Evolutionary conservation across 2,888 invertebrate species (phyloP).

Genomic region (Dolomedes plantarius): DNA sequence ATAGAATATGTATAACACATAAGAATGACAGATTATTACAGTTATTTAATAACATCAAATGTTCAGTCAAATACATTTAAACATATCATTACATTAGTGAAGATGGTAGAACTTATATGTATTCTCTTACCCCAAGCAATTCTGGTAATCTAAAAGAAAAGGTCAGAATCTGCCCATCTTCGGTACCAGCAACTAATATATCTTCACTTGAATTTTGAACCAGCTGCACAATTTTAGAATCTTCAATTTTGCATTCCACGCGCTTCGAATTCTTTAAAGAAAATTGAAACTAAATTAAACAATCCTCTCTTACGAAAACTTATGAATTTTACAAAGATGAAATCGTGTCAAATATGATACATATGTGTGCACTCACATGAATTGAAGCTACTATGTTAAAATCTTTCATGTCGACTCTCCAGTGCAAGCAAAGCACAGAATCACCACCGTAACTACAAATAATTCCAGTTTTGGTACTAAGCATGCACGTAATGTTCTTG

Average conservation of each 20-base stretch:
- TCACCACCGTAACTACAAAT: constrained; percentile 19
- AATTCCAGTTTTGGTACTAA: constrained; percentile 7
- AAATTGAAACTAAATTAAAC: background rate
- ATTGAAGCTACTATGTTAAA: background rate
- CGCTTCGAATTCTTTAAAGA: constrained; percentile 17
- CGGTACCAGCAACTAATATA: constrained; percentile 20
- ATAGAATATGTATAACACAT: too few species aligned
- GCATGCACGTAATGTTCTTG: constrained; percentile 17
- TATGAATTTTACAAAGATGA: too few species aligned
- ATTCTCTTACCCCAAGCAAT: background rate
- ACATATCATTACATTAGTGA: too few species aligned
- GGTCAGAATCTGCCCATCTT: constrained; percentile 29
- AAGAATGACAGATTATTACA: too few species aligned
- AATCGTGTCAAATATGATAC: too few species aligned
- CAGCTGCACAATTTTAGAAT: constrained; percentile 16
- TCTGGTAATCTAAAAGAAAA: background rate
- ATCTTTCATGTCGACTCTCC: background rate
- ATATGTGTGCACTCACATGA: background rate
- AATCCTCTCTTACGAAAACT: too few species aligned
- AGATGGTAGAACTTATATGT: too few species aligned
- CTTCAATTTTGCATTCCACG: background rate
- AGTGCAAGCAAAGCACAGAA: constrained; percentile 12
- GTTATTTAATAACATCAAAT: too few species aligned
- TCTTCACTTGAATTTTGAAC: constrained; percentile 17
- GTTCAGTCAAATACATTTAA: too few species aligned